Conservation (phyloP, 2,888 invertebrate species). For the Cecidostiba fungosa region DNA sequence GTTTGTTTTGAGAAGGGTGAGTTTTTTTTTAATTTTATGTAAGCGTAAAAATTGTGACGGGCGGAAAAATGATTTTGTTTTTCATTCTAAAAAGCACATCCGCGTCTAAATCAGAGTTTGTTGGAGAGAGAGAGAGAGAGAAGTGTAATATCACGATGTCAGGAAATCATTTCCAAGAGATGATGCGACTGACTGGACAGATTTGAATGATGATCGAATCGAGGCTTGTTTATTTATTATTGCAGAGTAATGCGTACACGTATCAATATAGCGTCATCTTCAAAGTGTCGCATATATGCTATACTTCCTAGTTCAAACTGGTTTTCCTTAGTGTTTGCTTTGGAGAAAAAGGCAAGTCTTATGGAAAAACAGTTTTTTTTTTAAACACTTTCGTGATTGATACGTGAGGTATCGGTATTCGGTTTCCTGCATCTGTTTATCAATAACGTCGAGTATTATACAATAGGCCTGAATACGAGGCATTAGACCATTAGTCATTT, state of each 20-base stretch:
- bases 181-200: too few relatives aligned
- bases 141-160: too few relatives aligned
- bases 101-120: neutral
- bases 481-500: neutral
- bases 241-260: too few relatives aligned
- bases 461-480: neutral
- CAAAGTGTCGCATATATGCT: too few relatives aligned
- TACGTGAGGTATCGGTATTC: too few relatives aligned
- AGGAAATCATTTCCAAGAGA: too few relatives aligned
- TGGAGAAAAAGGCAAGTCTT: neutral
- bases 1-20: neutral
- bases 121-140: too few relatives aligned
- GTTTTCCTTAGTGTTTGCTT: neutral
- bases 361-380: neutral
- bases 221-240: too few relatives aligned
- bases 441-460: neutral
- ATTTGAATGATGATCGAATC: too few relatives aligned
- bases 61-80: neutral
- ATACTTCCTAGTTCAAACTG: neutral
- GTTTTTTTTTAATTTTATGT: neutral
- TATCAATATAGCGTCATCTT: too few relatives aligned
- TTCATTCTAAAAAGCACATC: neutral
- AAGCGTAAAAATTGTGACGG: neutral
- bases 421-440: neutral
- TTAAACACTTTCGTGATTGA: too few relatives aligned